These are phyloP conservation scores for Platycnemis pennipes DNA, from an alignment of 2,888 invertebrate genomes.

Conservation along the genomic window DNA sequence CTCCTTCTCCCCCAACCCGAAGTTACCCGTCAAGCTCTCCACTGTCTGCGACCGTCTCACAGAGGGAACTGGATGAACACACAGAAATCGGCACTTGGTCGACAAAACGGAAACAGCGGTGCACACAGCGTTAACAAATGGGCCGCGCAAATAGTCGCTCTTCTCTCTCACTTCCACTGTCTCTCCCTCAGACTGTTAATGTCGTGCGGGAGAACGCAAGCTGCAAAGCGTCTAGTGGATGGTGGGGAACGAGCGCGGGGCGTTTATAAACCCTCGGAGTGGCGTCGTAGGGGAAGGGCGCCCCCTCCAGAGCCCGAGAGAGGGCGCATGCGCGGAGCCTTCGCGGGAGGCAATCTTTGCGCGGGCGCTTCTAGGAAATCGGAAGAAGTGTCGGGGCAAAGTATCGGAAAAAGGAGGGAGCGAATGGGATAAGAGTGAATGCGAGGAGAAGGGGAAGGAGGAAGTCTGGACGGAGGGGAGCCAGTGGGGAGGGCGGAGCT, in stretches of 20 bases:
- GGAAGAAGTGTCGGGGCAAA: constrained; percentile 22
- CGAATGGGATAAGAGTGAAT: background rate
- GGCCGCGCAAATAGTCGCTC: background rate
- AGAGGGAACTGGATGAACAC: constrained; percentile 13
- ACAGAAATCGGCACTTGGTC: background rate
- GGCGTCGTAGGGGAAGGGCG: background rate
- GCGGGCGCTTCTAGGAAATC: constrained; percentile 36
- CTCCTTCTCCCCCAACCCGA: constrained; percentile 13
- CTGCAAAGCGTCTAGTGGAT: constrained; percentile 40
- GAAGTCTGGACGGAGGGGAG: background rate
- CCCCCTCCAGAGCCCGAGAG: background rate
- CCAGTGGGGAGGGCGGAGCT: background rate
- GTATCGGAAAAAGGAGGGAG: constrained; percentile 10
- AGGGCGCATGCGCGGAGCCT: background rate
- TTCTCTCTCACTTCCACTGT: constrained; percentile 45
- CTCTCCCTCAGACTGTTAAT: constrained; percentile 29
- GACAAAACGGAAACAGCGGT: background rate
- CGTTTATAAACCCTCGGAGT: constrained; percentile 50
- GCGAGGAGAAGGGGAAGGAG: background rate
- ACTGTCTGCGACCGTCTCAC: constrained; percentile 20
- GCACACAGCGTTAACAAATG: background rate
- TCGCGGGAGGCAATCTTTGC: constrained; percentile 12
- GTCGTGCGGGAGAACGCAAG: constrained; percentile 22
- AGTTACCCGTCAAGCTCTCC: background rate
- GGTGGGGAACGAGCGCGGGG: background rate